Evolutionary conservation across 2,888 invertebrate genomes (phyloP).

Genomic region (Cephus spinipes): DNA sequence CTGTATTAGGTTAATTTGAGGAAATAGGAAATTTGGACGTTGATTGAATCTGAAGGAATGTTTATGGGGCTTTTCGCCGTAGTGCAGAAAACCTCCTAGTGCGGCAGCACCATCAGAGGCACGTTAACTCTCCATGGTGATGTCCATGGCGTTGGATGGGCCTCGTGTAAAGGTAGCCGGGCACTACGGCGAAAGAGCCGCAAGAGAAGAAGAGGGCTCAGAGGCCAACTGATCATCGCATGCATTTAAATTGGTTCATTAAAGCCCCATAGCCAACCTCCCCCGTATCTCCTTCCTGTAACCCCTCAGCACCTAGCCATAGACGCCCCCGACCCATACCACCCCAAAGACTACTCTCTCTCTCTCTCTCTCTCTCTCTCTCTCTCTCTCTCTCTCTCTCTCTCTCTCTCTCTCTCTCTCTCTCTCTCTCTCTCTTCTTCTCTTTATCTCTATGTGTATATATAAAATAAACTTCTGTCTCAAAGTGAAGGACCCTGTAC

Average conservation of each 20-base stretch:
- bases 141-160: constrained; percentile 42
- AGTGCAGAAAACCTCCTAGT: constrained; percentile 4
- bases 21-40: too few species aligned
- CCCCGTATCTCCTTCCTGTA: constrained; percentile 27
- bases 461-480: too few species aligned
- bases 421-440: too few species aligned
- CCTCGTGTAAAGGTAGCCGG: constrained; percentile 50
- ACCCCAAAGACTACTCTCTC: constrained; percentile 17
- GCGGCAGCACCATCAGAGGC: neutral
- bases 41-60: constrained; percentile 30
- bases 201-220: constrained; percentile 60
- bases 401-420: too few species aligned
- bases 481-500: too few species aligned
- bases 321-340: constrained; percentile 26
- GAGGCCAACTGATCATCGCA: constrained; percentile 67
- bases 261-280: constrained; percentile 52
- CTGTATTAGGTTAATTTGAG: too few species aligned
- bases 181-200: constrained; percentile 48
- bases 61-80: constrained; percentile 41
- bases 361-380: too few species aligned
- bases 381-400: too few species aligned
- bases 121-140: neutral
- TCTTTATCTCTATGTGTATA: too few species aligned
- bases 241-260: constrained; percentile 68
- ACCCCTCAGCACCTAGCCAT: constrained; percentile 16